These are phyloP conservation scores for Acipenser transmontanus DNA, from an alignment of 2,797 vertebrate genomes.

Conservation along the genomic window DNA sequence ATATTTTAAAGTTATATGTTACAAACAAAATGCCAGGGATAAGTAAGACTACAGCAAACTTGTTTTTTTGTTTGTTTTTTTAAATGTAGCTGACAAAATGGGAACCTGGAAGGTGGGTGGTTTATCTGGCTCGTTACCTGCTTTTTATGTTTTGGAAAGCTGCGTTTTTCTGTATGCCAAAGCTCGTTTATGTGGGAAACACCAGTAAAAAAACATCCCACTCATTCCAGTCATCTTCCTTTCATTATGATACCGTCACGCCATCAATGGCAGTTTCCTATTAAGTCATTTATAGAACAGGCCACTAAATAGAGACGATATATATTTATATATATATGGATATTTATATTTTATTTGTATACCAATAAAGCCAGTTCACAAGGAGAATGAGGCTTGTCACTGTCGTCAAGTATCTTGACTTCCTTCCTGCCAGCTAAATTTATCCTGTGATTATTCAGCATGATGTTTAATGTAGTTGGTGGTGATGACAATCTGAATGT, in stretches of 20 bases:
- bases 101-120: not conserved
- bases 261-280: conserved; percentile 1
- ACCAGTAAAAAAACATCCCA: not conserved
- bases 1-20: not conserved
- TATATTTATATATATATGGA: too few species aligned
- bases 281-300: not conserved
- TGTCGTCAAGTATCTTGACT: conserved; percentile 8
- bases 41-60: conserved; percentile 1
- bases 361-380: not conserved
- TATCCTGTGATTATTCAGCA: conserved; percentile 27
- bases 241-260: not conserved
- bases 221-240: conserved; percentile 3
- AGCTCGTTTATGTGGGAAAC: conserved; percentile 18
- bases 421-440: conserved; percentile 16
- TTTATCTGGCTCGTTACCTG: conserved; percentile 2
- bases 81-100: conserved; percentile 1
- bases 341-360: too few species aligned
- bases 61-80: not conserved
- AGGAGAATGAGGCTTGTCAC: not conserved
- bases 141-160: conserved; percentile 16
- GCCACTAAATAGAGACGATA: not conserved
- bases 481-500: too few species aligned
- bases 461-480: too few species aligned
- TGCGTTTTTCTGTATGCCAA: not conserved
- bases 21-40: not conserved